phyloP scores from a whole-genome alignment of 2,888 invertebrate species.

The Synergus japonicus region DNA sequence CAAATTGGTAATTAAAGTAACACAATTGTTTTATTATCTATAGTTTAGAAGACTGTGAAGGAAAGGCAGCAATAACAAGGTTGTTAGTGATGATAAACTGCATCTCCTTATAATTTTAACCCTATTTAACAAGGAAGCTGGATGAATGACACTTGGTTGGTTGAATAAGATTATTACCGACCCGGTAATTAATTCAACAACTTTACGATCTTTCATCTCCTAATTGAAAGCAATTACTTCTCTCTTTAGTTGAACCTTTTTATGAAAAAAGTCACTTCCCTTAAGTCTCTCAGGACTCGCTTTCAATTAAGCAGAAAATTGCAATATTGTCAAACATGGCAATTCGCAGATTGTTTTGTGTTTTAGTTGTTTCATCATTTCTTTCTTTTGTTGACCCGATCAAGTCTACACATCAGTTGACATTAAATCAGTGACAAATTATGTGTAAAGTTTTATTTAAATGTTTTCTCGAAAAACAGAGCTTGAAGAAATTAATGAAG shows the following conservation, averaged over 20 bases:
- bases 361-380: not conserved
- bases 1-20: slow-evolving; percentile 28
- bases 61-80: slow-evolving; percentile 3
- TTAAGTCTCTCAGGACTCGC: not conserved
- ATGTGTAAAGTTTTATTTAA: not conserved
- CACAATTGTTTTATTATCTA: not conserved
- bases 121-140: slow-evolving; percentile 1
- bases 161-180: slow-evolving; percentile 9
- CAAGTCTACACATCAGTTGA: too few species aligned
- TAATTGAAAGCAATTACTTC: not conserved
- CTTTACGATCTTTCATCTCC: not conserved
- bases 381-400: too few species aligned
- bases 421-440: too few species aligned
- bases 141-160: slow-evolving; percentile 8
- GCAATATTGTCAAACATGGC: not conserved
- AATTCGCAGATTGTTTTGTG: not conserved
- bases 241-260: not conserved
- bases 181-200: not conserved
- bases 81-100: slow-evolving; percentile 9
- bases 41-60: not conserved
- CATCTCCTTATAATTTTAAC: not conserved
- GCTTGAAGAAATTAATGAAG: not conserved
- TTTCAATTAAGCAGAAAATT: not conserved
- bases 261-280: not conserved
- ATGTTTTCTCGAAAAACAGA: not conserved